Base-by-base conservation (phyloP, 2,113 vertebrate species). In the Labeo catla region DNA sequence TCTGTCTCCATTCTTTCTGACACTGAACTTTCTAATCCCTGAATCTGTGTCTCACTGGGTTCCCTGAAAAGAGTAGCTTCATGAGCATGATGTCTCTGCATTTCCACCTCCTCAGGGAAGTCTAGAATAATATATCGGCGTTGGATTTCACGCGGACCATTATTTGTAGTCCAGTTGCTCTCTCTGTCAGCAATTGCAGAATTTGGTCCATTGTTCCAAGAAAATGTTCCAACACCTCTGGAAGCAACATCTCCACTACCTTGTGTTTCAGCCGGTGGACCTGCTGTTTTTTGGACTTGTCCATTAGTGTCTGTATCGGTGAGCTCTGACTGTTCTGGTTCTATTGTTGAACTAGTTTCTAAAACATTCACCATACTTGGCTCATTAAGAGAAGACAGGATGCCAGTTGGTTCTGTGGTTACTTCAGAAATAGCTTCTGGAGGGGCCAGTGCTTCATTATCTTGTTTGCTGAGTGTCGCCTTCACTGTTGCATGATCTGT, bases 81-180 rank as follows among this genome's bases (percentile, higher is more conserved):
- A 34, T 54, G 28, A 63, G 70, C 83, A 39, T 6, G n/a, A 28
- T 13, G 84, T 21, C 76, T 79, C 11, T 81, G 76, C 36, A 54
- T 84, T 13, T 72, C 39, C 13, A 6, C 0, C 21, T 1, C 5
- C 73, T 80, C 87, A 63, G 83, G 89, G 11, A 87, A 21, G 63
- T 94, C 91, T 4, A 94, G 86, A 47, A 92, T 77, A 28, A 94
- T 15, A 72, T 91, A 92, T 84, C 90, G 88, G 10, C 4, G 88
- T 45, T 92, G 81, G 13, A 23, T 63, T n/a, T 93, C 91, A 65
- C 21, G 28, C 9, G 83, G 80, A 6, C 77, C 84, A 63, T 21
- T 83, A 79, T 68, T 61, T 57, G 39, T 23, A 50, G 77, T 74
- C 83, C 80, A 66, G 5, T 8, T 34, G 49, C 10, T 81, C 8